phyloP scores from a whole-genome alignment of 2,113 vertebrate species.

The Rousettus leschenaultii region DNA sequence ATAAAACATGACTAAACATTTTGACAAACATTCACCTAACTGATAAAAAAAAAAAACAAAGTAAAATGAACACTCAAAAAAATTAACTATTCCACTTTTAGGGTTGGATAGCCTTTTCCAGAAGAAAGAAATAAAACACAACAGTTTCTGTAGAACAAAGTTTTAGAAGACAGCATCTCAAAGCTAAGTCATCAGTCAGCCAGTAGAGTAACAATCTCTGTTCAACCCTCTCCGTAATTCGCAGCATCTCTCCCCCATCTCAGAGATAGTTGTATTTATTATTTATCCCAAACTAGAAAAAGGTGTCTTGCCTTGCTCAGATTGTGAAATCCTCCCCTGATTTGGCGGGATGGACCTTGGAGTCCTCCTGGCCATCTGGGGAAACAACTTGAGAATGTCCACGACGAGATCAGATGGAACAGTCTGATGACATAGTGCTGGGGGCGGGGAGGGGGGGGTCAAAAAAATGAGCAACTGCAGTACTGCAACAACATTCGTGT shows the following conservation, averaged over 20 bases:
- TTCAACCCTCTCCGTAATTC: neutral
- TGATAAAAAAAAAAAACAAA: neutral
- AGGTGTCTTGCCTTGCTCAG: neutral
- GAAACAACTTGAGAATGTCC: constrained; percentile 22
- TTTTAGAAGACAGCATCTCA: neutral
- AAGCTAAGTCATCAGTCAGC: neutral
- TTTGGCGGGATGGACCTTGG: constrained; percentile 20
- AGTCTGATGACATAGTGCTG: neutral
- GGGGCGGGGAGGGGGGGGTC: no score
- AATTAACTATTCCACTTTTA: neutral
- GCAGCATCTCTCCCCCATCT: neutral
- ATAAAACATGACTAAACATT: neutral
- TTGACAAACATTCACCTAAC: neutral
- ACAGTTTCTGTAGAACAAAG: neutral
- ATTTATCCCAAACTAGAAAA: neutral
- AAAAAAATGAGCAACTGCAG: neutral
- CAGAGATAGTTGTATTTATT: neutral
- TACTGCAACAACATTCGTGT: neutral
- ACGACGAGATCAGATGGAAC: neutral
- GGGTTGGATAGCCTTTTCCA: neutral
- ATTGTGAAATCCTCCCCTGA: constrained; percentile 39
- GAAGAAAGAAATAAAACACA: neutral
- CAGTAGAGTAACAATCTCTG: no score
- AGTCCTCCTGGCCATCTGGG: constrained; percentile 2
- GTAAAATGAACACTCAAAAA: neutral